A percentile compares a stretch with the other conserved stretches of the same genome.
phyloP scores from a whole-genome alignment of 2,888 invertebrate species.

The Adelognathus sp. region DNA sequence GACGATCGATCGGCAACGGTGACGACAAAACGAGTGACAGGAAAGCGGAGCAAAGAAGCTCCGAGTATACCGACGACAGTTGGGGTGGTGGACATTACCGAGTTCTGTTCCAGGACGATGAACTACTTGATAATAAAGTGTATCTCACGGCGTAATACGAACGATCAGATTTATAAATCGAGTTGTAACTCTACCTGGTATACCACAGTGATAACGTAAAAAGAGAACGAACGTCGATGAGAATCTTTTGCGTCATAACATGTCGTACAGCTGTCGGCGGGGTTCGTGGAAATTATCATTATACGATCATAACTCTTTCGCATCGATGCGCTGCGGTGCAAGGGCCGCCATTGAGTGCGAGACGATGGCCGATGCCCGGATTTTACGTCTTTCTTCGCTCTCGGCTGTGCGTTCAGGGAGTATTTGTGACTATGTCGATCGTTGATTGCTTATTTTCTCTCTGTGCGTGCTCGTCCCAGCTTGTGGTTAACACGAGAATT shows the following conservation, averaged over 20 bases:
- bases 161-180: not conserved
- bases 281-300: conserved; percentile 71
- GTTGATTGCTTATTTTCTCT: conserved; percentile 15
- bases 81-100: not conserved
- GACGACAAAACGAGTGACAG: not conserved
- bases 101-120: conserved; percentile 40
- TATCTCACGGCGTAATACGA: not conserved
- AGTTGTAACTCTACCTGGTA: not conserved
- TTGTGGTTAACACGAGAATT: no score
- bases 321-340: conserved; percentile 31
- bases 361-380: conserved; percentile 50
- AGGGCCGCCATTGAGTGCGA: conserved; percentile 44
- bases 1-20: not conserved
- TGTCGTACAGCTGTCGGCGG: conserved; percentile 66
- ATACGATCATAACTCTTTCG: conserved; percentile 69
- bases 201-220: conserved; percentile 10
- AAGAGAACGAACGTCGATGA: conserved; percentile 36
- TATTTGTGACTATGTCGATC: conserved; percentile 21
- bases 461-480: no score
- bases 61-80: not conserved
- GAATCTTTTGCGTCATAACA: conserved; percentile 63
- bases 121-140: conserved; percentile 14
- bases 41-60: not conserved
- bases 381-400: conserved; percentile 39
- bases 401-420: not conserved